A percentile compares a stretch with the other conserved stretches of the same genome.
phyloP scores from a whole-genome alignment of 2,797 vertebrate genomes.

The Liparis tanakae region DNA sequence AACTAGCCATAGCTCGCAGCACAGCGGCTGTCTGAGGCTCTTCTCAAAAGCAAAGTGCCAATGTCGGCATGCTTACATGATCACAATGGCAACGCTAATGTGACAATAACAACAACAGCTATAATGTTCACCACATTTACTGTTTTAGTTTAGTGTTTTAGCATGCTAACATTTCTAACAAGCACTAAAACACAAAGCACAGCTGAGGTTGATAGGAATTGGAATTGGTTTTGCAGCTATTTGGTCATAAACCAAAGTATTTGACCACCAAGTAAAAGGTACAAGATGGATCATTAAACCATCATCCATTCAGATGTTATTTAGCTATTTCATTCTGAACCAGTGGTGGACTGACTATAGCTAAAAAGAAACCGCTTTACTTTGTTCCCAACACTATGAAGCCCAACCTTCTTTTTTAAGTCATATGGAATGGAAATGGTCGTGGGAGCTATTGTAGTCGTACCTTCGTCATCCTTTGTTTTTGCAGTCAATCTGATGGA shows the following conservation, averaged over 20 bases:
- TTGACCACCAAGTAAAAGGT: not conserved
- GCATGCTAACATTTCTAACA: not conserved
- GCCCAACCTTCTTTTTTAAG: not conserved
- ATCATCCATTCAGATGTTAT: not conserved
- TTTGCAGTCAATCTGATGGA: constrained; percentile 14
- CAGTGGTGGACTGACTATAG: not conserved
- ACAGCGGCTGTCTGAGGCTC: not conserved
- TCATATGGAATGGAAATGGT: not conserved
- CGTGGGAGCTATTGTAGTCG: not conserved
- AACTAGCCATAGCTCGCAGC: constrained; percentile 3
- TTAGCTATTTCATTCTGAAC: not conserved
- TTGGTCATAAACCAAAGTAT: not conserved
- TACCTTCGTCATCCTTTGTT: constrained; percentile 44
- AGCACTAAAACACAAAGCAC: not conserved
- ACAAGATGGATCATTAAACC: not conserved
- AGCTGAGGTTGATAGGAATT: not conserved
- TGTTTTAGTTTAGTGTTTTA: not conserved
- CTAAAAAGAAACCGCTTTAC: constrained; percentile 1
- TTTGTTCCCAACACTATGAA: not conserved
- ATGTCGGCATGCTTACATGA: not conserved
- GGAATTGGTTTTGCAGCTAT: not conserved
- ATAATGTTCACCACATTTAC: not conserved
- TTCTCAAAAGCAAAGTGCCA: no score
- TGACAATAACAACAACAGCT: not conserved
- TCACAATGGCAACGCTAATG: not conserved